A percentile compares a stretch with the other conserved stretches of the same genome.
phyloP scores from a whole-genome alignment of 1,140 invertebrate genomes.

The Formica selysi region DNA sequence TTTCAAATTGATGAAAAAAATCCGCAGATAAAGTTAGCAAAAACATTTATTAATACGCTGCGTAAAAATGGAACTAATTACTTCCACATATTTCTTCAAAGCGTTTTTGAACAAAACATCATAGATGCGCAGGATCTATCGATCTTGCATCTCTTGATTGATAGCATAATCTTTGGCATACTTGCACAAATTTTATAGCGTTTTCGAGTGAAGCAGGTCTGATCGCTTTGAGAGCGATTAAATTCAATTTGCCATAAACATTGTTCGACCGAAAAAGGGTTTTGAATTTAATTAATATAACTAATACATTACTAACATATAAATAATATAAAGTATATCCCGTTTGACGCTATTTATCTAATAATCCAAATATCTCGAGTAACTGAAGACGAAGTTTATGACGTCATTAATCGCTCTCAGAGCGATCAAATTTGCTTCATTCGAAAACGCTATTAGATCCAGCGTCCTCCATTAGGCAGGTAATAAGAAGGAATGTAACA shows the following conservation, averaged over 20 bases:
- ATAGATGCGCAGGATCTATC: not conserved
- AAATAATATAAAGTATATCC: too few species aligned
- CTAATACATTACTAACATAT: too few species aligned
- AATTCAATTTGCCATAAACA: too few species aligned
- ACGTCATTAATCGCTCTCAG: too few species aligned
- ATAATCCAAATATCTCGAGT: too few species aligned
- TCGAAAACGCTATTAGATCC: not conserved
- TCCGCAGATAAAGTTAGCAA: not conserved
- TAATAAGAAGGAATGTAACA: not conserved
- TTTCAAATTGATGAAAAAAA: conserved; percentile 4
- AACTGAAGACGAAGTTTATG: too few species aligned
- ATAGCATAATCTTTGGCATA: not conserved
- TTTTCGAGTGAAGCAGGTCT: too few species aligned
- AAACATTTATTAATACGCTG: not conserved
- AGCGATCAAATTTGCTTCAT: too few species aligned
- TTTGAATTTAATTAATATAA: too few species aligned
- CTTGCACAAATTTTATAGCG: not conserved
- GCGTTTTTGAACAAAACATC: not conserved
- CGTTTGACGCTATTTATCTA: too few species aligned
- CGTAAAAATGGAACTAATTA: not conserved
- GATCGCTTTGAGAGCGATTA: too few species aligned
- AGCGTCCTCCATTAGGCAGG: not conserved
- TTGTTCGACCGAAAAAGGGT: too few species aligned
- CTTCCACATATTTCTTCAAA: not conserved
- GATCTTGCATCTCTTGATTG: not conserved